Evolutionary conservation across 2,797 vertebrate species (phyloP), one percentile per base, ranked within the genome.

Genomic region (Bradypodion ventrale): DNA sequence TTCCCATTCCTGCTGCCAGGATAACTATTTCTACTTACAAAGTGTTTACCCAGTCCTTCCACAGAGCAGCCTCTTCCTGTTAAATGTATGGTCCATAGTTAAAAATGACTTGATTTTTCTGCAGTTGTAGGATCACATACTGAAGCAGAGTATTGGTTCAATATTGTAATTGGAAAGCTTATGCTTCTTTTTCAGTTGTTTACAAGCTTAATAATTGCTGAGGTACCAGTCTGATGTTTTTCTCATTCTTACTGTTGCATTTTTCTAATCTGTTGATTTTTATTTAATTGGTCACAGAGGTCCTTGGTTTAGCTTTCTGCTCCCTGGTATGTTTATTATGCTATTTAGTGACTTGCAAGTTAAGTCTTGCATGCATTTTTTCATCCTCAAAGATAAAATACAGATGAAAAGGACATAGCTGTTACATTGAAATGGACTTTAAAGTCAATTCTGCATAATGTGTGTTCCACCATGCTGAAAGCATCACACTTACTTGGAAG

Each of bases 201-300:
- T 62, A 37, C 42, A 75, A 46, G 23, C 19, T 60, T 78, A 78
- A 78, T 37, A 76, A 72, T 70, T 42, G 72, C n/a, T 40, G 32
- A 78, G 40, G 42, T 40, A 49, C 70, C 79, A 77, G 37, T 37
- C 63, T 77, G 49, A 69, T 81, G 56, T 75, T 52, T 76, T 85
- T 29, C 56, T 77, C 63, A 70, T 82, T 29, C 60, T 74, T 74
- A 79, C 65, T 29, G 35, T 84, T 74, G 75, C 77, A 40, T 32
- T 37, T 32, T 44, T 25, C 75, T 76, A 75, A 59, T 83, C 75
- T 83, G 65, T 75, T 77, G 49, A 79, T 52, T 85, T 82, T 82
- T 63, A 70, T 82, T 70, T 85, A 85, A 85, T 85, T 85, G 79
- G 79, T n/a, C 79, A 77, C 84, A 85, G 73, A 76, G 79, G 84